Base-by-base conservation (phyloP, 1,140 invertebrate species). In the Bombus waltoni region DNA sequence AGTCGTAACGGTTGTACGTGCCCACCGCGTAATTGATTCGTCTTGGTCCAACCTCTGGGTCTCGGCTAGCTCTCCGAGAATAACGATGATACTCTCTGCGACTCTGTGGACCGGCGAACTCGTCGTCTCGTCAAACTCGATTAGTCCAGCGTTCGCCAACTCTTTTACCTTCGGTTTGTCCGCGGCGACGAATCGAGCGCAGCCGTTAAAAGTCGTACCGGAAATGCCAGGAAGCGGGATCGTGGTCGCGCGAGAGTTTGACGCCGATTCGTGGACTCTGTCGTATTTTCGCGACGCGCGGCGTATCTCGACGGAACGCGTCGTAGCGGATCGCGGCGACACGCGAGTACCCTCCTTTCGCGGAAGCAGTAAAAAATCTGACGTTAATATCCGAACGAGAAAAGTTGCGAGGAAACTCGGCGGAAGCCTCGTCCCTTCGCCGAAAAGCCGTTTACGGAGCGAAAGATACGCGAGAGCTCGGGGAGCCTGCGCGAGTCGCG, bases 21-120 rank as follows among this genome's bases (percentile, higher is more conserved):
- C 78, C 66, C 65, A 85, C 82, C 80, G 84, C 77, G 86, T 91
- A 93, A 94, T 93, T 93, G 92, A 94, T 94, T 93, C 91, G 91
- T 91, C 89, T 93, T 91, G 88, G 32, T 73, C 62, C 40, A 84
- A 76, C 78, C 87, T 89, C 88, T 72, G 53, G 57, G n/a, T 77
- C 89, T 53, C 42, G 71, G n/a, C 62, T 44, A 65, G 68, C 40
- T 57, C 47, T 59, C 74, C 59, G 38, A 83, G 85, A 76, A 83
- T 83, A 76, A 59, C 73, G 85, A 76, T 32, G 80, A 86, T 76
- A 74, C 82, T 35, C 44, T 57, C 15, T 6, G 6, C n/a, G 10
- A 8, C 28, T 15, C 32, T 2, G 47, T 22, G 0, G 47, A 53
- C 18, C 47, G 47, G 32, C 44, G 8, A 65, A 81, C 38, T 38